phyloP scores from a whole-genome alignment of 2,797 vertebrate genomes.

The Delichon dasypus region DNA sequence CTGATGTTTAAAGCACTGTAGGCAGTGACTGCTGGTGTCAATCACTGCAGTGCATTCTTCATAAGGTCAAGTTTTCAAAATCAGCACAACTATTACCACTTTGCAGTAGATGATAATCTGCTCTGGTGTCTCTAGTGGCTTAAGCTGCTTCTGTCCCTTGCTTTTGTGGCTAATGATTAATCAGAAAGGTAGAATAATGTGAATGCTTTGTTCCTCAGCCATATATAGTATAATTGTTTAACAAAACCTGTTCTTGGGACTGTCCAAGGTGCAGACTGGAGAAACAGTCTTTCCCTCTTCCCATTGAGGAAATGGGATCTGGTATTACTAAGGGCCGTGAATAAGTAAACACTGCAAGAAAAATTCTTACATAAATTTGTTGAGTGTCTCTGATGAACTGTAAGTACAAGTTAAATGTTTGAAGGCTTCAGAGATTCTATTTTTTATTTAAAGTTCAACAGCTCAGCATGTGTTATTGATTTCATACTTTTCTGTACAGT shows the following conservation, averaged over 20 bases:
- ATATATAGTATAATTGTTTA: not conserved
- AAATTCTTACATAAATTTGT: not conserved
- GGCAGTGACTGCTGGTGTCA: not conserved
- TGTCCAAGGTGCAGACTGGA: not conserved
- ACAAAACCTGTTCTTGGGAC: not conserved
- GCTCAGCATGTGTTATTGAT: not conserved
- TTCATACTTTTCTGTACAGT: not conserved
- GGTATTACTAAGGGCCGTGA: not conserved
- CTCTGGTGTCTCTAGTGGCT: not conserved
- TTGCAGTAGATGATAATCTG: not conserved
- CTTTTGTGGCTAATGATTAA: not conserved
- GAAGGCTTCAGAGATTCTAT: not conserved
- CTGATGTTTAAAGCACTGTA: not conserved
- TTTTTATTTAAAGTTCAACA: not conserved
- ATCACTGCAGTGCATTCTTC: not conserved
- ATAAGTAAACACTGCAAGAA: not conserved
- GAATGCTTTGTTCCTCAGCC: not conserved
- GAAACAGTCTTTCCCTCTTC: not conserved
- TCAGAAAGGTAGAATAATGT: not conserved
- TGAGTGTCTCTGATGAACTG: not conserved
- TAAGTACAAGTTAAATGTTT: not conserved
- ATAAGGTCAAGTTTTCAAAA: not conserved
- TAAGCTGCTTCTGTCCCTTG: not conserved
- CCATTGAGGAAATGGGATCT: rapidly evolving
- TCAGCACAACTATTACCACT: not conserved